phyloP scores from a whole-genome alignment of 2,797 vertebrate genomes.

The Microtus obscurus region DNA sequence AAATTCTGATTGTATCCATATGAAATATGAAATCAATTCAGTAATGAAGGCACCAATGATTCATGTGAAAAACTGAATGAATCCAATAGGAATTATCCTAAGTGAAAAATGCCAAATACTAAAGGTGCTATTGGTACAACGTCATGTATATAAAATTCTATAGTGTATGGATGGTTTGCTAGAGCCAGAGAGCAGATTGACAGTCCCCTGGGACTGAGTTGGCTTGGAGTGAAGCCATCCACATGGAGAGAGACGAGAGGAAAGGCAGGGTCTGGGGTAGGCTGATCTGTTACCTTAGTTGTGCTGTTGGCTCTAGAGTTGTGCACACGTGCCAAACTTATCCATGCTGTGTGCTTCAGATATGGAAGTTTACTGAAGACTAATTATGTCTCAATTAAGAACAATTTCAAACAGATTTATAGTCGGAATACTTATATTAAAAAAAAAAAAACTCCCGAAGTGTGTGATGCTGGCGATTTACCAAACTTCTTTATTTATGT shows the following conservation, averaged over 20 bases:
- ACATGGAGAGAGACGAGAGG: neutral
- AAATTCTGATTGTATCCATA: neutral
- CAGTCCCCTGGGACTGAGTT: too few relatives aligned
- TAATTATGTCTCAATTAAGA: neutral
- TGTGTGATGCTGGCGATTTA: neutral
- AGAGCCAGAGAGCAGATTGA: neutral
- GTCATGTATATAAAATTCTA: neutral
- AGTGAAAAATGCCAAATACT: neutral
- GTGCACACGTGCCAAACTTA: neutral
- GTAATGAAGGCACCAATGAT: neutral
- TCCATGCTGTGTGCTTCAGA: neutral
- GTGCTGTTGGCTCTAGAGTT: neutral
- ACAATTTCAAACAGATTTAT: neutral
- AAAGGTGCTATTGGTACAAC: neutral
- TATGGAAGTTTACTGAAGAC: neutral
- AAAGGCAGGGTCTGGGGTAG: too few relatives aligned
- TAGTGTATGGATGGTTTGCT: neutral
- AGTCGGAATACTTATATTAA: neutral
- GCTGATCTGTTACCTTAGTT: neutral
- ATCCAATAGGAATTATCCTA: neutral
- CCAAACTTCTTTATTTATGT: neutral
- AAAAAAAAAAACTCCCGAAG: neutral
- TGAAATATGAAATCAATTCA: neutral
- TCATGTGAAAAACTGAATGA: neutral
- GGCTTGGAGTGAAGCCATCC: neutral